phyloP scores from a whole-genome alignment of 2,113 vertebrate species.

The Damaliscus lunatus region DNA sequence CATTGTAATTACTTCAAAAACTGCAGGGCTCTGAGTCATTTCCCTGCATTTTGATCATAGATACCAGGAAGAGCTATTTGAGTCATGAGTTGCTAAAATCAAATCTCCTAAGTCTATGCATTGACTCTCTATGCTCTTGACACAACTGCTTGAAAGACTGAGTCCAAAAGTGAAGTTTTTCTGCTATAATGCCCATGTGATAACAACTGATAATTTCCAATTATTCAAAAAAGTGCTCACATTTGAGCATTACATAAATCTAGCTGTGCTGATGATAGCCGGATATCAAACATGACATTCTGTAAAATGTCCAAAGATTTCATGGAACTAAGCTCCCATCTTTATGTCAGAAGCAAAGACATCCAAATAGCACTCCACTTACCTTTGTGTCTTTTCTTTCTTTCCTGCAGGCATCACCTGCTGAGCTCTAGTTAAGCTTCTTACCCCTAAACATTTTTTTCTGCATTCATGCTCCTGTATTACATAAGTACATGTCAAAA shows the following conservation, averaged over 20 bases:
- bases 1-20: background rate
- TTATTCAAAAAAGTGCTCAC: background rate
- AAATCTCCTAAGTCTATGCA: background rate
- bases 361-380: background rate
- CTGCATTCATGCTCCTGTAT: background rate
- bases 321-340: background rate
- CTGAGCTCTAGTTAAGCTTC: background rate
- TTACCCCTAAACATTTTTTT: background rate
- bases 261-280: background rate
- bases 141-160: background rate
- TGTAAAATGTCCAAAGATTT: background rate
- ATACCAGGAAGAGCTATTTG: background rate
- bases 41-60: background rate
- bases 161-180: background rate
- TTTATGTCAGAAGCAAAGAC: background rate
- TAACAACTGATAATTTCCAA: background rate
- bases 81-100: background rate
- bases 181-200: background rate
- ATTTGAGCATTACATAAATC: background rate
- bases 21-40: background rate
- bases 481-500: background rate
- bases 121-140: background rate
- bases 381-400: background rate
- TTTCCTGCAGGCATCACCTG: background rate
- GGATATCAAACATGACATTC: background rate